A percentile compares a stretch with the other conserved stretches of the same genome.
Conservation (phyloP, 2,888 invertebrate species). For the Augochlorella aurata region DNA sequence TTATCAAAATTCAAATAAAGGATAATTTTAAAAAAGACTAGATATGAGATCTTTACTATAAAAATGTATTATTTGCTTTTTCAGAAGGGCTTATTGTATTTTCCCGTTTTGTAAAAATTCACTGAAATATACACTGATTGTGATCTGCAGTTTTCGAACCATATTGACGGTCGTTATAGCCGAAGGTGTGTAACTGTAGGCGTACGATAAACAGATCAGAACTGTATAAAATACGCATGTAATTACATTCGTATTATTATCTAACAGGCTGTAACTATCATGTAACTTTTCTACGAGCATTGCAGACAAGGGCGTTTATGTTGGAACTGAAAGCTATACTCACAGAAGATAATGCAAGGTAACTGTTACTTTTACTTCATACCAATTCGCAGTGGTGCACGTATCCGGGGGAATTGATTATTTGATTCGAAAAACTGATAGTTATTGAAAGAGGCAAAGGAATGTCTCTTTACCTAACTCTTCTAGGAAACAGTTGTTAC, state of each 20-base stretch:
- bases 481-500: not conserved
- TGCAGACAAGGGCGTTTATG: conserved; percentile 18
- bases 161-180: not conserved
- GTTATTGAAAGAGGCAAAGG: not conserved
- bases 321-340: conserved; percentile 19
- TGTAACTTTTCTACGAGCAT: conserved; percentile 12
- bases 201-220: not conserved
- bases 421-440: conserved; percentile 4
- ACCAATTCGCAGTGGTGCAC: not conserved
- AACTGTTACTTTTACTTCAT: conserved; percentile 28
- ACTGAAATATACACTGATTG: not conserved
- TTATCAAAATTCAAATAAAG: no score
- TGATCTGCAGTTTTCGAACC: not conserved
- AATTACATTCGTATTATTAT: conserved; percentile 17
- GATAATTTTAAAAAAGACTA: no score
- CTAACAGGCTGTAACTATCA: conserved; percentile 15
- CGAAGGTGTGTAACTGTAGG: not conserved
- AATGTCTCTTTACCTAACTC: not conserved
- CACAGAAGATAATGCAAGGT: conserved; percentile 12
- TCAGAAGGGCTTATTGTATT: no score
- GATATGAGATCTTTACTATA: no score
- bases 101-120: no score
- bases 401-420: conserved; percentile 6
- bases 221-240: conserved; percentile 7
- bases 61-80: no score